A percentile compares a stretch with the other conserved stretches of the same genome.
Conservation (phyloP, 2,888 invertebrate genomes). For the Oegoconia quadripuncta region DNA sequence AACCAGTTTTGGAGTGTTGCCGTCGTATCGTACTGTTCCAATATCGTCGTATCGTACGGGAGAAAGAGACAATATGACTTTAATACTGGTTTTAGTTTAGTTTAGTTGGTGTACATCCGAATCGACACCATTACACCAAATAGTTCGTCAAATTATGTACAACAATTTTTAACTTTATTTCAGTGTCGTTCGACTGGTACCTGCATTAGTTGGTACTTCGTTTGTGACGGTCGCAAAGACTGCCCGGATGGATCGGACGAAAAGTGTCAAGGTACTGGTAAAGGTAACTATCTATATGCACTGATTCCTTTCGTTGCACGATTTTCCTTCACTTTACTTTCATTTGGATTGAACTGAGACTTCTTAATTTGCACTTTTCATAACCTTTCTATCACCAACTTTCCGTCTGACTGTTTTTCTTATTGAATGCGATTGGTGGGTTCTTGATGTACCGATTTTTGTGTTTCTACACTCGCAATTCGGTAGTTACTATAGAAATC, state of each 20-base stretch:
- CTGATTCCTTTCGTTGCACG: constrained; percentile 32
- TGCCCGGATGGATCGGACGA: constrained; percentile 94
- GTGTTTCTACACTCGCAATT: too few species aligned
- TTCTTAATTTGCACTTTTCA: constrained; percentile 2
- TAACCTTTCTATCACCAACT: background rate
- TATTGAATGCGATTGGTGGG: background rate
- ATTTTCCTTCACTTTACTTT: constrained; percentile 18
- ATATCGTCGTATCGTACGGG: too few species aligned
- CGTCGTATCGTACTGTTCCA: too few species aligned
- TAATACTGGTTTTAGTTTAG: too few species aligned
- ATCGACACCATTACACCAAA: too few species aligned
- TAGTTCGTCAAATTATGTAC: too few species aligned
- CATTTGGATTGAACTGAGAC: constrained; percentile 10
- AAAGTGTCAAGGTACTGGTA: constrained; percentile 82
- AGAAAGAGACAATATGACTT: too few species aligned
- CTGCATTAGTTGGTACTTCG: constrained; percentile 96
- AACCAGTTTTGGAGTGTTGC: too few species aligned
- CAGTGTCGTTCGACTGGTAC: constrained; percentile 91
- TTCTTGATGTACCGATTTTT: background rate
- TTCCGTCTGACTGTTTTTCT: background rate
- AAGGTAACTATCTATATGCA: constrained; percentile 59
- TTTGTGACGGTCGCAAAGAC: constrained; percentile 91
- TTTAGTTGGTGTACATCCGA: too few species aligned
- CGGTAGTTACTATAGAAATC: too few species aligned
- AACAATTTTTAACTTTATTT: too few species aligned